phyloP scores from a whole-genome alignment of 1,140 invertebrate species.

The Arctopsyche grandis region DNA sequence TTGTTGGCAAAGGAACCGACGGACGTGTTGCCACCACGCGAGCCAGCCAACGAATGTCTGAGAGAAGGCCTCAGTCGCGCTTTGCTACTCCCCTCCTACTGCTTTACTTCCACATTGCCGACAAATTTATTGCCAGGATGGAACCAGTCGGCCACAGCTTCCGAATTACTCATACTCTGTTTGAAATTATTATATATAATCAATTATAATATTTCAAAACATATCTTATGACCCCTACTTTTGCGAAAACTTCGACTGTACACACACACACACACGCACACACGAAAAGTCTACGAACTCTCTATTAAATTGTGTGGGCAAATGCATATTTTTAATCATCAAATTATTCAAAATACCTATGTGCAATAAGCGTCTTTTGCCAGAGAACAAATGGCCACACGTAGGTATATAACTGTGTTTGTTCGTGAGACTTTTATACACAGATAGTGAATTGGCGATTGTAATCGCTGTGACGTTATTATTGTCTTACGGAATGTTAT shows the following conservation, averaged over 20 bases:
- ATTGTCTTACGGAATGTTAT: no score
- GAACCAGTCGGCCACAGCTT: not conserved
- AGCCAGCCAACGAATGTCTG: not conserved
- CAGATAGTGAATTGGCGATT: not conserved
- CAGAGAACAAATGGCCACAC: not conserved
- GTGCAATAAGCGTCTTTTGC: slow-evolving; percentile 4
- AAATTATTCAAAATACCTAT: not conserved
- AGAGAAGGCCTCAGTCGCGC: not conserved
- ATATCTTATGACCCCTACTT: no score
- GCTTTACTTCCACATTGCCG: not conserved
- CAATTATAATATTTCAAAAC: no score
- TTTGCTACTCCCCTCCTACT: not conserved
- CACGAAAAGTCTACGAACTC: no score
- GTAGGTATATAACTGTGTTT: not conserved
- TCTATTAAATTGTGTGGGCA: no score
- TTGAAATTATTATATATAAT: no score
- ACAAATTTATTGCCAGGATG: not conserved
- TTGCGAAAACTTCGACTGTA: no score
- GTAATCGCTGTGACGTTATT: not conserved
- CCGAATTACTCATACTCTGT: not conserved
- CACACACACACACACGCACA: no score
- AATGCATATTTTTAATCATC: not conserved
- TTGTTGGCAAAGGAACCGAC: not conserved
- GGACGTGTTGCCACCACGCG: not conserved
- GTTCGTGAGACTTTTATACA: not conserved